Evolutionary conservation across 2,113 vertebrate genomes (phyloP).

Genomic region (Muscicapa adusta): DNA sequence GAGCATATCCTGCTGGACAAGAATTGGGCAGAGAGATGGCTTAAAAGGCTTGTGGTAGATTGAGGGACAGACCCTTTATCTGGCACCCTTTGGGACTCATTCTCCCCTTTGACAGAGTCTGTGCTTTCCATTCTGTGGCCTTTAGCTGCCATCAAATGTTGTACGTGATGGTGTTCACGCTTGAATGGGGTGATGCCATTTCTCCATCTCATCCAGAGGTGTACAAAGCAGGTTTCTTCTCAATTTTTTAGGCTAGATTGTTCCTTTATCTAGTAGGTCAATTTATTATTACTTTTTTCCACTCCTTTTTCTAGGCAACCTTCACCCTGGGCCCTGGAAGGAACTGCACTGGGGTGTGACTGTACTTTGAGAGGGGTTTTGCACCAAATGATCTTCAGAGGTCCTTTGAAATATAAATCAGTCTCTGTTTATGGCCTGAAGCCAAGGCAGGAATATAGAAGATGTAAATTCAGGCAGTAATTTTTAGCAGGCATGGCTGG

Average conservation of each 20-base stretch:
- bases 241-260: not conserved
- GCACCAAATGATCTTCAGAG: not conserved
- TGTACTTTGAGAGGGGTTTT: not conserved
- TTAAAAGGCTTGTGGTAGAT: not conserved
- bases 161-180: not conserved
- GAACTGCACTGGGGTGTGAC: not conserved
- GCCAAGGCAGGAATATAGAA: not conserved
- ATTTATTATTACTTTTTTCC: not conserved
- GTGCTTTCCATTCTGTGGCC: not conserved
- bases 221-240: not conserved
- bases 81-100: not conserved
- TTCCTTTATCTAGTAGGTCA: not conserved
- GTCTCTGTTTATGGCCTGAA: not conserved
- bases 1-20: not conserved
- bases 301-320: not conserved
- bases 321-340: not conserved
- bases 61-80: not conserved
- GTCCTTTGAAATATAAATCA: not conserved
- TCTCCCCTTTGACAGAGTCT: not conserved
- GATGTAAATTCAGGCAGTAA: not conserved
- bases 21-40: not conserved
- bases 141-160: not conserved
- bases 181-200: fast-evolving
- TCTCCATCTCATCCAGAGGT: not conserved
- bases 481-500: not conserved